A percentile compares a stretch with the other conserved stretches of the same genome.
phyloP scores from a whole-genome alignment of 2,888 invertebrate genomes.

The Ochlodes sylvanus region DNA sequence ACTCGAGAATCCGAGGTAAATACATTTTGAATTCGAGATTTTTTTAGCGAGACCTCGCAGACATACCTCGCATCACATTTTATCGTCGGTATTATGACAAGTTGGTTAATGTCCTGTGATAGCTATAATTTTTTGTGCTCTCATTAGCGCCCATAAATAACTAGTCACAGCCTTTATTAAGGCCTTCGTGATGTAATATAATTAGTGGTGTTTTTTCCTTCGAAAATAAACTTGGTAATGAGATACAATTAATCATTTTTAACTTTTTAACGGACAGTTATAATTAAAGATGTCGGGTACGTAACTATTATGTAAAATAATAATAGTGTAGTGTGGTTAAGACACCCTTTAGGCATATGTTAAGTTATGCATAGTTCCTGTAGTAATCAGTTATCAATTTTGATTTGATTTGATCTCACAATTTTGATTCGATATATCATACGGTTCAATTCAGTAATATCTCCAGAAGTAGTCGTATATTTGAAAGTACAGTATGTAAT shows the following conservation, averaged over 20 bases:
- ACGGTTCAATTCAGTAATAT: no score
- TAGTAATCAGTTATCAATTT: no score
- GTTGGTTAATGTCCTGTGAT: constrained; percentile 19
- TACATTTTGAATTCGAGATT: no score
- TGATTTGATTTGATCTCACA: no score
- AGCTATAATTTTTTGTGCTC: constrained; percentile 19
- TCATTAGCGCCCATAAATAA: constrained; percentile 24
- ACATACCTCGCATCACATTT: not conserved
- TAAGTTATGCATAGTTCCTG: no score
- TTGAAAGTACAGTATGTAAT: not conserved
- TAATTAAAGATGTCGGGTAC: not conserved
- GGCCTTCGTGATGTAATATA: constrained; percentile 13
- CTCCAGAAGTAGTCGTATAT: no score
- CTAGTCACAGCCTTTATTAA: constrained; percentile 16
- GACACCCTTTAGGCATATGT: no score
- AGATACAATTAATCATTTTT: constrained; percentile 11
- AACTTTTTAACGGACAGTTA: not conserved
- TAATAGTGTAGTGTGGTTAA: not conserved
- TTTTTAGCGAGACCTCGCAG: no score
- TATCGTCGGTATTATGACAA: not conserved
- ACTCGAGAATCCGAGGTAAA: no score
- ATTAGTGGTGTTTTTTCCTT: constrained; percentile 10
- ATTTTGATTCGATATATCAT: no score
- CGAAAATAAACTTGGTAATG: constrained; percentile 11
- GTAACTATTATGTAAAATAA: not conserved